Percentiles rank a stretch among this genome's conserved stretches.
These are phyloP conservation scores for Danio kyathit DNA, from an alignment of 2,797 vertebrate genomes.

Conservation along the genomic window DNA sequence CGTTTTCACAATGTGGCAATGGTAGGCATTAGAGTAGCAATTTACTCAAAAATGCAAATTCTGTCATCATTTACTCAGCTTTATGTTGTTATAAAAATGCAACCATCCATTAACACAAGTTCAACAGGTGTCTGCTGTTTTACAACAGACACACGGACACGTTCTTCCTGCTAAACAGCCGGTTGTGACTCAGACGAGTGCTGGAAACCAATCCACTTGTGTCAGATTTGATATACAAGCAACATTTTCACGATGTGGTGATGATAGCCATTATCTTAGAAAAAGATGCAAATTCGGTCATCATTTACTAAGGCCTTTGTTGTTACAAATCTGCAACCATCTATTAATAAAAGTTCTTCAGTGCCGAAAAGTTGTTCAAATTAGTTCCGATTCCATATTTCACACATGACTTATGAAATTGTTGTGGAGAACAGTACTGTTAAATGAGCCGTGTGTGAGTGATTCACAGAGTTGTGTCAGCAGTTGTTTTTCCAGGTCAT, in stretches of 20 bases:
- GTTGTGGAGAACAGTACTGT: constrained; percentile 47
- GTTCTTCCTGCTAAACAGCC: no score
- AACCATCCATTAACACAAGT: no score
- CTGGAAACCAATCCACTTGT: neutral
- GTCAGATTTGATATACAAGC: no score
- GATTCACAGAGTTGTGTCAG: constrained; percentile 38
- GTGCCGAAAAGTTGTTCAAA: constrained; percentile 25
- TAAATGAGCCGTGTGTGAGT: constrained; percentile 53
- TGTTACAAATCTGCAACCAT: neutral
- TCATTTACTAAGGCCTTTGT: neutral
- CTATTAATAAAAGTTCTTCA: constrained; percentile 21
- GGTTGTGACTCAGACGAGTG: no score
- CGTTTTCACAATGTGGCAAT: no score
- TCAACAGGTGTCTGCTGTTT: no score
- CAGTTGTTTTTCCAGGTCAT: constrained; percentile 48
- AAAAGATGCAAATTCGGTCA: neutral
- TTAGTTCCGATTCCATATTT: constrained; percentile 1
- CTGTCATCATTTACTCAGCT: neutral
- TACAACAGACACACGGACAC: no score
- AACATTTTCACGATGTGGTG: no score
- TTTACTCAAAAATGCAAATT: neutral
- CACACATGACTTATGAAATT: constrained; percentile 30
- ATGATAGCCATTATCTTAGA: no score
- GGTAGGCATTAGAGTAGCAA: no score
- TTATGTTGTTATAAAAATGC: no score